Evolutionary conservation across 1,140 invertebrate species (phyloP), one percentile per base, ranked within the genome.

Genomic region (Protaetia brevitarsis): DNA sequence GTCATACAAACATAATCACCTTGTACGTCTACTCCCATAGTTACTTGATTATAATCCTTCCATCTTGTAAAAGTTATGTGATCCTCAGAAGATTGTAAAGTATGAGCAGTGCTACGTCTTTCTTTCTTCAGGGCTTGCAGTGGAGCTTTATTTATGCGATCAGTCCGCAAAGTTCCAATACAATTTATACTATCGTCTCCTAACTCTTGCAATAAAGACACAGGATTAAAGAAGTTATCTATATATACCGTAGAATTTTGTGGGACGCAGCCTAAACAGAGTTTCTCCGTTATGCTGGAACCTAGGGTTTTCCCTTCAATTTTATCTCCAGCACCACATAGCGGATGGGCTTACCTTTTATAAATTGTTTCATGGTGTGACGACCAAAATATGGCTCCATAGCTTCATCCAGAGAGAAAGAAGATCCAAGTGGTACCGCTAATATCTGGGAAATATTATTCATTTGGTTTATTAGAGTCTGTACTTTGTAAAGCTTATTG

Each of bases 321-420:
- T 66, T 69, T 64, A 28, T 66, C 65, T 30, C 60, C 61, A 45
- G 56, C 27, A n/a, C 62, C 65, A 37, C 16, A 41, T 59, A 71
- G 29, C 68, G 26, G 8, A 71, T 69, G 13, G 70, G 61, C 63
- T 69, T 70, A 10, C 69, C 69, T 21, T 59, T 28, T 36, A 70
- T 71, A 27, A 63, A 70, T 58, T 70, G 71, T 57, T 72, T 73
- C 30, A 63, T 68, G 10, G 56, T 29, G 63, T 72, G 71, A 8
- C 56, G 28, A 13, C n/a, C 70, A 68, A 56, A 72, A 41, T 68
- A 73, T 0, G 62, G 68, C 5, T 71, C 66, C 72, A 72, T 72
- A 10, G 66, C 62, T 51, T 72, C 69, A 51, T 68, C 63, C 16
- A 70, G 21, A 34, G 64, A 68, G 64, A 64, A 69, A 45, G 56